These are phyloP conservation scores for Chrysotoxum bicinctum DNA, from an alignment of 2,888 invertebrate genomes.

Conservation along the genomic window DNA sequence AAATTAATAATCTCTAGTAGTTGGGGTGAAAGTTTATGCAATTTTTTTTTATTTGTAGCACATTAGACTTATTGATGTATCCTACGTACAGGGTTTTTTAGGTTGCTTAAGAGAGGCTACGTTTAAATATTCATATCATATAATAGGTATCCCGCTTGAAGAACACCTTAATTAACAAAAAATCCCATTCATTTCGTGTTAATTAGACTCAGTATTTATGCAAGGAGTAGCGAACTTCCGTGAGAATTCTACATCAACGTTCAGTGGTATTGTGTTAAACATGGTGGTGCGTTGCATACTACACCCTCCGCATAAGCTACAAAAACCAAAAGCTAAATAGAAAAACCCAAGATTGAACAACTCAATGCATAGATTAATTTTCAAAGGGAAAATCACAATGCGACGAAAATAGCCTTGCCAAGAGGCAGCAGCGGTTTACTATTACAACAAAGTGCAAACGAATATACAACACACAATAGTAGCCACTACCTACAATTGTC, in stretches of 20 bases:
- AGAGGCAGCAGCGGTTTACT: constrained; percentile 27
- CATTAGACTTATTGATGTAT: too few species aligned
- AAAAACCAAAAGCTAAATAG: constrained; percentile 9
- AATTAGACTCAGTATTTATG: neutral
- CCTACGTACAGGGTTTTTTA: neutral
- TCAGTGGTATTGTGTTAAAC: constrained; percentile 3
- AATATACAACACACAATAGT: constrained; percentile 45
- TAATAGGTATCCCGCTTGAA: neutral
- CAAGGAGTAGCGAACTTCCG: neutral
- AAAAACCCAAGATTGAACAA: constrained; percentile 55
- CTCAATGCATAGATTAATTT: constrained; percentile 69
- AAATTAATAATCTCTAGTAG: too few species aligned
- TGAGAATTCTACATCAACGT: constrained; percentile 6
- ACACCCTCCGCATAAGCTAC: neutral
- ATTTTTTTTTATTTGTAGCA: too few species aligned
- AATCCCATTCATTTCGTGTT: neutral
- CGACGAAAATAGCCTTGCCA: constrained; percentile 67
- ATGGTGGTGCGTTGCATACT: constrained; percentile 1
- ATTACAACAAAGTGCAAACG: constrained; percentile 49
- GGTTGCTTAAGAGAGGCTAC: too few species aligned
- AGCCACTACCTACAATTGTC: constrained; percentile 61
- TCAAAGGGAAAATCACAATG: constrained; percentile 62
- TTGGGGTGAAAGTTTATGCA: too few species aligned
- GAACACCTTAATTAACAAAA: neutral
- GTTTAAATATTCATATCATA: neutral